Evolutionary conservation across 2,888 invertebrate genomes (phyloP).

Genomic region (Apomyelois bistriatella): DNA sequence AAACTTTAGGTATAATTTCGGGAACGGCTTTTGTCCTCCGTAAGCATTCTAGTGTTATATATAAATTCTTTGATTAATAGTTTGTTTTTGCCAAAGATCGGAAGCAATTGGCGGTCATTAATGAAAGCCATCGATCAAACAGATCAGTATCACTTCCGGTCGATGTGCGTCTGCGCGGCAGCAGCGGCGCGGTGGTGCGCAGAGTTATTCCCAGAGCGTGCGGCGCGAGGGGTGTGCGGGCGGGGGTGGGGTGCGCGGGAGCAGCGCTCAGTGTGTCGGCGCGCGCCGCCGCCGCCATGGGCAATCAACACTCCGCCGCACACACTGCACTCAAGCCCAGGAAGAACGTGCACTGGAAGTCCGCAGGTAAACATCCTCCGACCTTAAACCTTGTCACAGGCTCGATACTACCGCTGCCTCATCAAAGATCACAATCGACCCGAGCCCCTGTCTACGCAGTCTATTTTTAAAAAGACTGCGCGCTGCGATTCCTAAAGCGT

Average conservation of each 20-base stretch:
- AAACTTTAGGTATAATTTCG: too few relatives aligned
- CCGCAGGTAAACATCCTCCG: conserved; percentile 83
- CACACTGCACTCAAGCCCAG: conserved; percentile 78
- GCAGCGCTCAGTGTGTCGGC: conserved; percentile 67
- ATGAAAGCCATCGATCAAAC: conserved; percentile 61
- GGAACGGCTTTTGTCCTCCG: too few relatives aligned
- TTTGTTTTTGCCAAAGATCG: conserved; percentile 42
- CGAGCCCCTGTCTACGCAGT: conserved; percentile 42
- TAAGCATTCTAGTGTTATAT: too few relatives aligned
- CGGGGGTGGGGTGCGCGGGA: conserved; percentile 41
- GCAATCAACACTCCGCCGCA: conserved; percentile 74
- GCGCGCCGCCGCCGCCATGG: conserved; percentile 77
- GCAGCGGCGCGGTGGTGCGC: conserved; percentile 33
- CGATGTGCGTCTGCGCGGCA: conserved; percentile 18
- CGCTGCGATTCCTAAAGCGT: conserved; percentile 68
- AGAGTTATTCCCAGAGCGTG: conserved; percentile 67
- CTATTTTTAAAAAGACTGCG: conserved; percentile 72
- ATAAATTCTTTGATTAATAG: too few relatives aligned
- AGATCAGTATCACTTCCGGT: conserved; percentile 57
- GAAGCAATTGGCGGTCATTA: conserved; percentile 35
- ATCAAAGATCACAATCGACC: conserved; percentile 21
- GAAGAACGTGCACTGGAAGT: conserved; percentile 91
- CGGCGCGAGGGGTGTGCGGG: conserved; percentile 31
- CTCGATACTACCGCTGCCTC: conserved; percentile 15
- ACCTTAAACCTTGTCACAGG: conserved; percentile 21